These are phyloP conservation scores for rat (Rattus norvegicus) DNA, from an alignment of 2,113 vertebrate genomes.

Conservation along the genomic window GRCr8 NC_086020.1:115642501-115643000, in stretches of 20 bases:
- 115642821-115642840: not conserved
- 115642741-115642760: not conserved
- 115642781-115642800: not conserved
- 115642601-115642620: not conserved
- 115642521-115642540: not conserved
- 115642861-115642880: not conserved
- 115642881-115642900: not conserved
- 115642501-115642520: not conserved
- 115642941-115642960: not conserved
- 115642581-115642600: not conserved
- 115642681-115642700: not conserved
- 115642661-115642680: constrained; percentile 39
- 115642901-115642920: not conserved
- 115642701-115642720: not conserved
- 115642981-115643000: no score
- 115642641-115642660: not conserved
- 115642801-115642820: not conserved
- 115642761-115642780: not conserved
- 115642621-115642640: not conserved
- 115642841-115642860: not conserved
- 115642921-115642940: not conserved
- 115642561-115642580: not conserved
- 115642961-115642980: not conserved
- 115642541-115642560: not conserved
- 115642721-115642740: not conserved